phyloP scores from a whole-genome alignment of 2,113 vertebrate genomes.

The Etia nguti region DNA sequence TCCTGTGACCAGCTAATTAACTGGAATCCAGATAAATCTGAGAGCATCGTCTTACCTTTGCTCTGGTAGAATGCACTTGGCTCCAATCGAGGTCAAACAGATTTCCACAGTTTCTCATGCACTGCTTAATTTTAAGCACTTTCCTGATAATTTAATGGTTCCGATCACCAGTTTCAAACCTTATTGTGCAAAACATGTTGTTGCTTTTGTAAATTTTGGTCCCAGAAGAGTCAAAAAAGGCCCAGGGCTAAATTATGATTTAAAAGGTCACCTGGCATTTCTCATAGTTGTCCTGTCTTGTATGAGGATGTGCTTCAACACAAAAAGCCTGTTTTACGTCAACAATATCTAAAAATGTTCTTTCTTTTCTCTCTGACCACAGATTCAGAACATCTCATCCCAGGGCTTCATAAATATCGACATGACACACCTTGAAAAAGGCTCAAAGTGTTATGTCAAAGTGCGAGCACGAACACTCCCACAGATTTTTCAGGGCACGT shows the following conservation, averaged over 20 bases:
- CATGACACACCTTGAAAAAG: not conserved
- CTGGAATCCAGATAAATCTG: not conserved
- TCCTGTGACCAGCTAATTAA: not conserved
- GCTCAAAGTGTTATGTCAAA: conserved; percentile 15
- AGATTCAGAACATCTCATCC: not conserved
- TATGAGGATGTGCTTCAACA: not conserved
- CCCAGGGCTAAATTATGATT: not conserved
- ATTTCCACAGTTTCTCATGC: not conserved
- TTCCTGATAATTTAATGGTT: not conserved
- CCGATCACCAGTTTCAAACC: not conserved
- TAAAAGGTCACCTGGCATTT: not conserved
- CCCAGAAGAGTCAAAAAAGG: not conserved
- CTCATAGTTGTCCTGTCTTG: not conserved
- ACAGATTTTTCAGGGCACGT: conserved; percentile 21
- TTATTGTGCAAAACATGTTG: not conserved
- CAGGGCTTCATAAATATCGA: conserved; percentile 9
- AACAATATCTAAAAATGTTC: not conserved
- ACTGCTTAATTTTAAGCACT: not conserved
- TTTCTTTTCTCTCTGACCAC: not conserved
- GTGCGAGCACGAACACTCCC: conserved; percentile 56
- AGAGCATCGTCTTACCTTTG: not conserved
- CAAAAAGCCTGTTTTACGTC: not conserved
- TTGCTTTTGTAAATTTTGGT: not conserved
- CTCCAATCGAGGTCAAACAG: not conserved
- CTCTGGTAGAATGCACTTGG: not conserved